These are phyloP conservation scores for Murina feae DNA, from an alignment of 2,113 vertebrate species.

Conservation along the genomic window DNA sequence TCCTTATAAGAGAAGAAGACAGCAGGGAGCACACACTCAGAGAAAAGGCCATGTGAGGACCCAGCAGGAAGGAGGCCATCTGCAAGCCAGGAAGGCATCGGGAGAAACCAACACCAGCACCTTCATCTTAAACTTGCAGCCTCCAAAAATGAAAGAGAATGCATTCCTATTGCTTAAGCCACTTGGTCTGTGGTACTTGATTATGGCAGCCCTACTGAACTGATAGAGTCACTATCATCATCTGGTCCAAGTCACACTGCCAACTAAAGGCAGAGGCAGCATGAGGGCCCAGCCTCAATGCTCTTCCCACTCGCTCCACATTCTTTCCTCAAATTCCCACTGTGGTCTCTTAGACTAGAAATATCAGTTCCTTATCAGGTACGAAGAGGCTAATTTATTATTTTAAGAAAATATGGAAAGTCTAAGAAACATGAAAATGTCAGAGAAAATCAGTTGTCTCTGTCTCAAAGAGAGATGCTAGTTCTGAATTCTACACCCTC, in stretches of 20 bases:
- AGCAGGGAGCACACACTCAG: neutral
- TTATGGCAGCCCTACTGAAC: neutral
- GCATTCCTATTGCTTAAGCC: too few species aligned
- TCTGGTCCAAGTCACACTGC: neutral
- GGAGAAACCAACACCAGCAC: neutral
- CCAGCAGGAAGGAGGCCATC: neutral
- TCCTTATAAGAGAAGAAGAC: neutral
- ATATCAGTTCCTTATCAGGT: neutral
- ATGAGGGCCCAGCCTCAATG: neutral
- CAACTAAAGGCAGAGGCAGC: neutral
- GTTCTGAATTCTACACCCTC: neutral
- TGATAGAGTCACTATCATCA: neutral
- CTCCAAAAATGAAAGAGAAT: too few species aligned
- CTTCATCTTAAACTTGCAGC: too few species aligned
- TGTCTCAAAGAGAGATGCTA: neutral
- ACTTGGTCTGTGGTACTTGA: neutral
- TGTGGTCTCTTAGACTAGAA: neutral
- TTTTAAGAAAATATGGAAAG: constrained; percentile 1
- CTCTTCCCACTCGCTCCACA: neutral
- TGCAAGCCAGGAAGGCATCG: neutral
- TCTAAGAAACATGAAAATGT: neutral
- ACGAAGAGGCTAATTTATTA: neutral
- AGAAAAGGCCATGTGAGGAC: neutral
- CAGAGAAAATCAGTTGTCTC: neutral
- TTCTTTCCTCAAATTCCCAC: neutral